Evolutionary conservation across 2,797 vertebrate species (phyloP), one percentile per base, ranked within the genome.

Genomic region (Catharus ustulatus): DNA sequence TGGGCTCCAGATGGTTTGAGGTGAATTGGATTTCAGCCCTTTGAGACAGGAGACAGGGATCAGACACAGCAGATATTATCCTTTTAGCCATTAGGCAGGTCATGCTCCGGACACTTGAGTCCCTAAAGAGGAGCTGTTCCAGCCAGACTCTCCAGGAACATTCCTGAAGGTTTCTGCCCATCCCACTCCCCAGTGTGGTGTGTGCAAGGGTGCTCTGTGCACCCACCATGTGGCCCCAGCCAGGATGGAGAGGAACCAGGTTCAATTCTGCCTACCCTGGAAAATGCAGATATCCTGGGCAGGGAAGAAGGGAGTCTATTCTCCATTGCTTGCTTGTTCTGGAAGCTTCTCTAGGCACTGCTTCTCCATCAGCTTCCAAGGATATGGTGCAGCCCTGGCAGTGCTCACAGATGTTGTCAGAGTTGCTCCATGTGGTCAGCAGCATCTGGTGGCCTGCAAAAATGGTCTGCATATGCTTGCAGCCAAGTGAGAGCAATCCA

Each of bases 141-240:
- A 8, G 42, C 42, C 51, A 46, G n/a, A 13, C 64, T 77, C n/a
- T 48, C 19, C 0, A 0, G 27, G 78, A 84, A 5, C 0, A 0
- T 84, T 59, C 42, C 55, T 64, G 55, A 29, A 64, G 42, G 51
- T 61, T 73, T 73, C 55, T 80, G 49, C 58, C 36, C 68, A 3
- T 27, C 19, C 45, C 49, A 3, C 20, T 77, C 5, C 15, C 17
- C 32, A 66, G 34, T 12, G 2, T 1, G 6, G 22, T 48, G 24
- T 15, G 27, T 55, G 55, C 42, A 52, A 42, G 34, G 42, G 11
- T 0, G 0, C 27, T 40, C n/a, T 63, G n/a, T 5, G 8, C 13
- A 49, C 32, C 38, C n/a, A 46, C 49, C 0, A 0, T 32, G n/a
- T 54, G 45, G 24, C 18, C 42, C 13, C 22, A 40, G 22, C 54